These are phyloP conservation scores for Lordiphosa mommai DNA, from an alignment of 1,140 invertebrate genomes.

Conservation along the genomic window DNA sequence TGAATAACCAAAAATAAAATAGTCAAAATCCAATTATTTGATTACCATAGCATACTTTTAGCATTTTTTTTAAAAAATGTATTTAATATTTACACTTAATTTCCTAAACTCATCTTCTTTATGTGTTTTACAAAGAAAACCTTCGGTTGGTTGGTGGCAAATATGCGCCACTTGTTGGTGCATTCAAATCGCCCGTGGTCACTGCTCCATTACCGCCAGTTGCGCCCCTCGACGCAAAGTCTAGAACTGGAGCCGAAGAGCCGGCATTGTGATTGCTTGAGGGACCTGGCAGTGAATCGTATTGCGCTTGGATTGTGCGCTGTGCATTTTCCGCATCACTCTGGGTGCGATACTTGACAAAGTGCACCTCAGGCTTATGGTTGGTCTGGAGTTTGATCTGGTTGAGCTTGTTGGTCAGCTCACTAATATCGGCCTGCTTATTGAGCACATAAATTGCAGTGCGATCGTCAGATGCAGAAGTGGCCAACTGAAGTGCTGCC, in stretches of 20 bases:
- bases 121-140: slow-evolving; percentile 25
- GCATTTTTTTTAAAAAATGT: neutral
- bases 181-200: slow-evolving; percentile 15
- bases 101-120: neutral
- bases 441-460: slow-evolving; percentile 91
- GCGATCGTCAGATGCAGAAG: slow-evolving; percentile 86
- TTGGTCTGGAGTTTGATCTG: slow-evolving; percentile 40
- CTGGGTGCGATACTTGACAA: slow-evolving; percentile 86
- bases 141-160: slow-evolving; percentile 61
- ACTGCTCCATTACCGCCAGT: too few species aligned
- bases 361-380: slow-evolving; percentile 86
- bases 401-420: slow-evolving; percentile 51
- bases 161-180: slow-evolving; percentile 51
- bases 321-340: slow-evolving; percentile 79
- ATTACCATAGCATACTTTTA: too few species aligned
- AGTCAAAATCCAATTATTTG: too few species aligned
- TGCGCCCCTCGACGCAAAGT: slow-evolving; percentile 45
- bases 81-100: slow-evolving; percentile 14
- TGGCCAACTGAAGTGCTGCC: slow-evolving; percentile 84
- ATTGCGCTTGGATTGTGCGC: slow-evolving; percentile 64
- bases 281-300: slow-evolving; percentile 53
- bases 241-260: slow-evolving; percentile 42
- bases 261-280: slow-evolving; percentile 51
- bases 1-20: too few species aligned
- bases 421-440: slow-evolving; percentile 81